Percentiles rank a stretch among this genome's conserved stretches.
Conservation (phyloP, 2,113 vertebrate species). For the Helogale parvula region DNA sequence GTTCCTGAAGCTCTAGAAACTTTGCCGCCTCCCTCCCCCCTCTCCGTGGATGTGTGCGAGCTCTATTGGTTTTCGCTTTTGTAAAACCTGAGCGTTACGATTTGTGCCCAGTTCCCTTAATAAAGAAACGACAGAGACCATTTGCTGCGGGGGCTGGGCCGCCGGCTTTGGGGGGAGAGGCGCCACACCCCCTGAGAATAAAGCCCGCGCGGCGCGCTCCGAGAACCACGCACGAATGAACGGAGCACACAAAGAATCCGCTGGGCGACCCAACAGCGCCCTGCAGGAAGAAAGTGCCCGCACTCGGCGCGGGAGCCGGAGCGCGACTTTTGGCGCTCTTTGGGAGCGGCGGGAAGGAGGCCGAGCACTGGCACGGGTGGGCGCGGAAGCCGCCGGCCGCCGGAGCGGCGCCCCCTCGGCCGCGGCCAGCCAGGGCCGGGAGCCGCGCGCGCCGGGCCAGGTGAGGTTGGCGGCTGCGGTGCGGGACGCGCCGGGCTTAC, state of each 20-base stretch:
- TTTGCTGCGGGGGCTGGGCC: conserved; percentile 22
- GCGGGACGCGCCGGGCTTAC: background rate
- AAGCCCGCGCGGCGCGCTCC: conserved; percentile 11
- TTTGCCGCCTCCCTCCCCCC: conserved; percentile 1
- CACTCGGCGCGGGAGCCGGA: background rate
- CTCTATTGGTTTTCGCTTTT: conserved; percentile 21
- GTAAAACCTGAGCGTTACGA: background rate
- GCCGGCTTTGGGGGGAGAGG: background rate
- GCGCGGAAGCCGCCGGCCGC: background rate
- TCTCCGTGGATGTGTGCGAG: background rate
- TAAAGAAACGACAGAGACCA: background rate
- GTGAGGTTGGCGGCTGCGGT: background rate
- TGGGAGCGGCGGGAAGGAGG: background rate
- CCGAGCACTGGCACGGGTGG: background rate
- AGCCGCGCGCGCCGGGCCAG: background rate
- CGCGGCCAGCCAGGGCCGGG: background rate
- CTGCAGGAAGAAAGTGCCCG: conserved; percentile 41
- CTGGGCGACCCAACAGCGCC: background rate
- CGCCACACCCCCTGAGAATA: conserved; percentile 69
- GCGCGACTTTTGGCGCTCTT: conserved; percentile 70
- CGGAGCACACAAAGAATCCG: conserved; percentile 55
- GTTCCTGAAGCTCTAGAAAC: conserved; percentile 13
- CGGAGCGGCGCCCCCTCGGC: background rate
- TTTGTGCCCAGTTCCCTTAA: background rate
- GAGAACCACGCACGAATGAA: background rate